Base-by-base conservation (phyloP, 2,113 vertebrate genomes). In the Pimephales promelas region DNA sequence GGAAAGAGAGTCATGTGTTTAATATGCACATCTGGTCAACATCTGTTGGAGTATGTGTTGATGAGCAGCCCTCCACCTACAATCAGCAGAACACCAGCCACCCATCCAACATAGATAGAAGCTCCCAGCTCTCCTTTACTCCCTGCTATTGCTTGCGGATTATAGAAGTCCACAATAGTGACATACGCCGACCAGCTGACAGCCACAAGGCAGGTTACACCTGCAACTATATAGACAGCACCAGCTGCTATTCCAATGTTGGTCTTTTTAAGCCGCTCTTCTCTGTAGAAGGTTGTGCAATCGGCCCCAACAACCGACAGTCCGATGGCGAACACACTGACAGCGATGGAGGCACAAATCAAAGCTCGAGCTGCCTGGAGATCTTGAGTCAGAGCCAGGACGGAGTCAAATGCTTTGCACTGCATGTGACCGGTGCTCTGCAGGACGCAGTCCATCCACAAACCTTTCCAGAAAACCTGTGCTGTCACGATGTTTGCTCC, bases 81-180 rank as follows among this genome's bases (percentile, higher is more conserved):
- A 83, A 98, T 66, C 5, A 95, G 93, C 74, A 98, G 93, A 3
- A 90, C 94, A 0, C 96, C 94, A 0, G 97, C 92, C 0, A 89
- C 92, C 96, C 96, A 97, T 86, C 97, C 97, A 0, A 97, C 88
- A 82, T 97, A 98, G 24, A 98, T 93, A 36, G 96, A 95, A 2
- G 96, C 93, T 14, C 97, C 97, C 43, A 98, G 89, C 86, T 98
- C 97, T 5, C 96, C 93, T 83, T 92, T 95, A 56, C 93, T 91
- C 43, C 87, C 94, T 1, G 92, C 72, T 0, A 91, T 93, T 66
- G 94, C 89, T 88, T 93, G 78, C 1, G 97, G 96, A 89, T 95
- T 95, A 87, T 96, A 96, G 93, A 97, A 97, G 54, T 95, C 95
- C 82, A 90, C 95, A 93, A 98, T 93, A 28, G 96, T 95, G 90